Percentiles rank a stretch among this genome's conserved stretches.
Evolutionary conservation across 2,113 vertebrate species (phyloP).

Genomic region (Nycticebus coucang): DNA sequence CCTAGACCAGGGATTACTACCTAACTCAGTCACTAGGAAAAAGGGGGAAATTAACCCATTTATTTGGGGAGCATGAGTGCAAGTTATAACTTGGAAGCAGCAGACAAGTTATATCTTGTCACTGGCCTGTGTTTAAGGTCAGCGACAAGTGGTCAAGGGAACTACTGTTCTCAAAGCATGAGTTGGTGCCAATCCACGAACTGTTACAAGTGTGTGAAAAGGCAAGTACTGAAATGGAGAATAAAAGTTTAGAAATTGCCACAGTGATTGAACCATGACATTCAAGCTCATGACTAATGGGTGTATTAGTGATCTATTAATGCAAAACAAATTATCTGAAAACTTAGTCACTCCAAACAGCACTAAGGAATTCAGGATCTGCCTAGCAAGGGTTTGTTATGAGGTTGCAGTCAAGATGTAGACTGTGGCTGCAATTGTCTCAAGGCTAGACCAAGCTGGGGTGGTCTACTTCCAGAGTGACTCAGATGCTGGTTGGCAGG

Average conservation of each 20-base stretch:
- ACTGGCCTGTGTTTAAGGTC: background rate
- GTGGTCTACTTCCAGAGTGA: background rate
- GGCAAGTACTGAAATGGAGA: background rate
- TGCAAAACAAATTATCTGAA: background rate
- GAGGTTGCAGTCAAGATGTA: background rate
- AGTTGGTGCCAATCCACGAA: background rate
- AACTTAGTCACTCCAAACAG: background rate
- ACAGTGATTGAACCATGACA: background rate
- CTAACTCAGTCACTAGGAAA: background rate
- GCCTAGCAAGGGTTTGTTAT: background rate
- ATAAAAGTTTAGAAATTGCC: background rate
- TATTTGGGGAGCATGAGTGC: background rate
- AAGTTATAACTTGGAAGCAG: background rate
- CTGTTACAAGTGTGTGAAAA: background rate
- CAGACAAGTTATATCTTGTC: background rate
- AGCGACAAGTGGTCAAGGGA: background rate
- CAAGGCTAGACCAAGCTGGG: background rate
- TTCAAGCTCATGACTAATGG: background rate
- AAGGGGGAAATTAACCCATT: background rate
- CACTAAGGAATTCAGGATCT: background rate
- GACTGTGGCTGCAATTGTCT: background rate
- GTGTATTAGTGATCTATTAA: background rate
- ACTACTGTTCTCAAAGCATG: background rate
- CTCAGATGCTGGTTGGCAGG: background rate
- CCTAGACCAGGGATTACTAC: background rate